phyloP scores from a whole-genome alignment of 1,140 invertebrate genomes.

The Brachionus angularis region DNA sequence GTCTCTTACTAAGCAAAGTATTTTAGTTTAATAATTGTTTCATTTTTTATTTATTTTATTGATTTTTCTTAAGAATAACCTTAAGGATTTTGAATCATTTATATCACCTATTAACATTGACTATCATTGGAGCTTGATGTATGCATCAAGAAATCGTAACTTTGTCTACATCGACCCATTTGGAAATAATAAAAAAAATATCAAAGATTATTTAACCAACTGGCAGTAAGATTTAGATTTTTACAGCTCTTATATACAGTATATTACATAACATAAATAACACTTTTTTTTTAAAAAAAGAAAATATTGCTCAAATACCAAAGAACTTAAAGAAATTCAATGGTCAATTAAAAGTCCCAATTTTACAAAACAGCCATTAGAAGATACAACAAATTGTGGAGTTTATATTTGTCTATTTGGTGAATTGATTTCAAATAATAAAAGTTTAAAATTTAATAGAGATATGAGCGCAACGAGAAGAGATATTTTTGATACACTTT shows the following conservation, averaged over 20 bases:
- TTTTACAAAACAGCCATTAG: slow-evolving; percentile 12
- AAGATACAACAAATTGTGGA: slow-evolving; percentile 35
- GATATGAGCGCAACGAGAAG: background rate
- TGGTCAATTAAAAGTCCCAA: slow-evolving; percentile 15
- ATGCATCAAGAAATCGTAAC: slow-evolving; percentile 19
- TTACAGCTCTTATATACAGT: too few species aligned
- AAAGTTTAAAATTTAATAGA: slow-evolving; percentile 30
- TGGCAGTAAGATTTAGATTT: too few species aligned
- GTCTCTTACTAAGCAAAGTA: slow-evolving; percentile 28
- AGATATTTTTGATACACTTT: slow-evolving; percentile 27
- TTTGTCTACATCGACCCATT: slow-evolving; percentile 1
- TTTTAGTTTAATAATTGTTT: too few species aligned
- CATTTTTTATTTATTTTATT: too few species aligned
- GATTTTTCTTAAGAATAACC: slow-evolving; percentile 8
- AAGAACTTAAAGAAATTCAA: slow-evolving; percentile 18
- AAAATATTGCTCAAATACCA: slow-evolving; percentile 27
- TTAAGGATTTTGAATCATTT: slow-evolving; percentile 22
- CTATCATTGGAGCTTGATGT: slow-evolving; percentile 22
- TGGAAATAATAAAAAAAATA: too few species aligned
- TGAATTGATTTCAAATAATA: slow-evolving; percentile 10
- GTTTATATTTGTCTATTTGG: slow-evolving; percentile 16
- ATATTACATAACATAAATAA: too few species aligned
- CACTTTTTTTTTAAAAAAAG: too few species aligned
- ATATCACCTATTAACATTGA: slow-evolving; percentile 23
- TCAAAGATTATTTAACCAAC: too few species aligned